Evolutionary conservation across 1,140 invertebrate species (phyloP).

Genomic region (Mercenaria mercenaria): DNA sequence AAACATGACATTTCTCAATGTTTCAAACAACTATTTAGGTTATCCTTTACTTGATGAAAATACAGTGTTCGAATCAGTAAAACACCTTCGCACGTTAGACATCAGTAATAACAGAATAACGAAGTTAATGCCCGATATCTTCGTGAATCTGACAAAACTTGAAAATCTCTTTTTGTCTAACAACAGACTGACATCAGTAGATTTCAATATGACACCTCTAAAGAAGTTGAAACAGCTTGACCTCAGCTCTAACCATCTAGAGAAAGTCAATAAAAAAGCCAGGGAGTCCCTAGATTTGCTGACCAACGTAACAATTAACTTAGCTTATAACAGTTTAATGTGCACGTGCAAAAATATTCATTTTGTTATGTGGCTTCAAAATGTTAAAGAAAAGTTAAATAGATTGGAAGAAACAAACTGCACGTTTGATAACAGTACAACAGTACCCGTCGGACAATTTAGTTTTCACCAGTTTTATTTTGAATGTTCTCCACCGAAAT

Average conservation of each 20-base stretch:
- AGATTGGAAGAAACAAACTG: neutral
- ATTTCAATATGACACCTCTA: neutral
- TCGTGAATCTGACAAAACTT: neutral
- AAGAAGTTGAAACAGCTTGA: neutral
- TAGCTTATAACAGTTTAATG: neutral
- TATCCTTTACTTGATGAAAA: neutral
- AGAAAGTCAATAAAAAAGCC: neutral
- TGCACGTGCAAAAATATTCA: conserved; percentile 16
- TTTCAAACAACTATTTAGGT: conserved; percentile 27
- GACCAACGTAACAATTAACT: neutral
- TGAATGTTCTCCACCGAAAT: neutral
- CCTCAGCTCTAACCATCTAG: neutral
- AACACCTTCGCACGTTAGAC: neutral
- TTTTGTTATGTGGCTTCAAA: conserved; percentile 11
- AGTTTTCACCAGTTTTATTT: neutral
- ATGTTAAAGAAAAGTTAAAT: neutral
- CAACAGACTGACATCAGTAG: neutral
- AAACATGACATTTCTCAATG: neutral
- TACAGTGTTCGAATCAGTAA: neutral
- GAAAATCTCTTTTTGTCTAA: neutral
- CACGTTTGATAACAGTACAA: neutral
- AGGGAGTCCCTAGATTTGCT: neutral
- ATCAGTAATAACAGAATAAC: neutral
- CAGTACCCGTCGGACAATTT: neutral
- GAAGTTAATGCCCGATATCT: neutral